These are phyloP conservation scores for Pomacea maculata DNA, from an alignment of 1,140 invertebrate species.

Conservation along the genomic window DNA sequence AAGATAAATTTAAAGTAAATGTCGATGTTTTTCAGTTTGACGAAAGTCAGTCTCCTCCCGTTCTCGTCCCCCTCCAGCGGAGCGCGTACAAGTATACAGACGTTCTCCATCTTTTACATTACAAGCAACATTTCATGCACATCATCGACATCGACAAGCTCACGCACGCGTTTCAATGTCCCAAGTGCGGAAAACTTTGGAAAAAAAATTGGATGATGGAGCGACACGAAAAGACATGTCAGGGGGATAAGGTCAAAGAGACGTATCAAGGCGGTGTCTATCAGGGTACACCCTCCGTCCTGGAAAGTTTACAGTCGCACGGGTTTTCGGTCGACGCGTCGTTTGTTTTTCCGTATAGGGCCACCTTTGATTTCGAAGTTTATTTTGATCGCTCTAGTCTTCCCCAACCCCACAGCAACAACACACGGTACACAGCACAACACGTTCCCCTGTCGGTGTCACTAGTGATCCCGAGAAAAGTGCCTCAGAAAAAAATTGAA, in stretches of 20 bases:
- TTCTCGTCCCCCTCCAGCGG: neutral
- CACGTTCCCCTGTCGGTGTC: conserved; percentile 2
- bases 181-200: neutral
- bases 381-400: neutral
- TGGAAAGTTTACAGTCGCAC: neutral
- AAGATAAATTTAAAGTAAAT: neutral
- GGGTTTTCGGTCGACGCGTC: neutral
- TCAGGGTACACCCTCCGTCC: neutral
- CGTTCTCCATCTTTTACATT: neutral
- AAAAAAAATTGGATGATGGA: neutral
- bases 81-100: neutral
- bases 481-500: too few species aligned
- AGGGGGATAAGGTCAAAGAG: neutral
- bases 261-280: conserved; percentile 1
- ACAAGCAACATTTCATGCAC: conserved; percentile 7
- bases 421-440: neutral
- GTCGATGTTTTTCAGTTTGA: conserved; percentile 12
- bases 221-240: neutral
- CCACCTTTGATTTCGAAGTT: conserved; percentile 2
- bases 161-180: neutral
- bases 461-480: too few species aligned
- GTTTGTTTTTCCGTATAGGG: neutral
- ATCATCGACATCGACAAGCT: conserved; percentile 12
- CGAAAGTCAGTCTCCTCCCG: neutral
- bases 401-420: neutral